Percentiles rank a stretch among this genome's conserved stretches.
phyloP scores from a whole-genome alignment of 1,140 invertebrate species.

The Drosophila paulistorum region DNA sequence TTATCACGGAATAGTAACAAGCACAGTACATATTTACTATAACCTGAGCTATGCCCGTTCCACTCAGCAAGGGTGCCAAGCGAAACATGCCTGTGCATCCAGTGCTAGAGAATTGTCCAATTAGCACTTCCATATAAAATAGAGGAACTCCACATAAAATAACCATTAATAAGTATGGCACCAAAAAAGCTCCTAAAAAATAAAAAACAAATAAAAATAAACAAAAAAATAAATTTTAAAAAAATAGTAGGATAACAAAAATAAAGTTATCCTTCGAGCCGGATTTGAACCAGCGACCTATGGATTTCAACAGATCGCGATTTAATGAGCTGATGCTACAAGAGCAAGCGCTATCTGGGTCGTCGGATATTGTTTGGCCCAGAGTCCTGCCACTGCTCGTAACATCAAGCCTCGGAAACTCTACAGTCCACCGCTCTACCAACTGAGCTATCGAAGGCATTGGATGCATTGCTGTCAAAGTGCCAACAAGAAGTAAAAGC shows the following conservation, averaged over 20 bases:
- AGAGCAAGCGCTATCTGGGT: conserved; percentile 57
- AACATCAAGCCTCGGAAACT: conserved; percentile 65
- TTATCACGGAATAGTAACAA: conserved; percentile 97
- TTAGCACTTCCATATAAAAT: conserved; percentile 94
- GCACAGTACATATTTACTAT: conserved; percentile 95
- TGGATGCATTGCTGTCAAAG: conserved; percentile 30
- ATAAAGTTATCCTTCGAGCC: conserved; percentile 85
- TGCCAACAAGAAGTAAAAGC: conserved; percentile 13
- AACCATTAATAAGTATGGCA: conserved; percentile 90
- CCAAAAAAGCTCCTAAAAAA: conserved; percentile 88
- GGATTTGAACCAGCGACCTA: conserved; percentile 90
- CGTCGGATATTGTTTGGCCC: conserved; percentile 48
- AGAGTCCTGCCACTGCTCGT: conserved; percentile 55
- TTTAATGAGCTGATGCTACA: conserved; percentile 53
- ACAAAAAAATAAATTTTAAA: background rate
- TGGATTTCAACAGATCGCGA: conserved; percentile 84
- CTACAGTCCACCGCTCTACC: conserved; percentile 95
- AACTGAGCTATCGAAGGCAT: conserved; percentile 92
- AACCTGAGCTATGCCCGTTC: conserved; percentile 92
- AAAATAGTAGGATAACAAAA: conserved; percentile 30
- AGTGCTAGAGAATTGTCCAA: conserved; percentile 93
- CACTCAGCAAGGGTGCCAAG: conserved; percentile 93
- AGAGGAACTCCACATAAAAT: conserved; percentile 93
- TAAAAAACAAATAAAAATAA: conserved; percentile 3
- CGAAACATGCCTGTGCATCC: conserved; percentile 92